These are phyloP conservation scores for Polyploca ridens DNA, from an alignment of 2,888 invertebrate genomes.

Conservation along the genomic window DNA sequence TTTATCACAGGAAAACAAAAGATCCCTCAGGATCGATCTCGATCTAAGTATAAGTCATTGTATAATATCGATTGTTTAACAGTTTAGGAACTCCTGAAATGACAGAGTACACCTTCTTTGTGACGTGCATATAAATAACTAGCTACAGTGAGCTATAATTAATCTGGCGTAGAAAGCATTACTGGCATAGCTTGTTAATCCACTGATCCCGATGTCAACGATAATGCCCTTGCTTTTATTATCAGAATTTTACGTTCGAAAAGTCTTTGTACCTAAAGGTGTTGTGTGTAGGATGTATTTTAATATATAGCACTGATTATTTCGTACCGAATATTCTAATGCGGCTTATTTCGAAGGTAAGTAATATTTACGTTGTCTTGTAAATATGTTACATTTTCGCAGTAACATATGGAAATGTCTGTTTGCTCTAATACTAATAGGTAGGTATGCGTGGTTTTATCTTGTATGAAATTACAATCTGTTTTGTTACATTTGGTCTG, in stretches of 20 bases:
- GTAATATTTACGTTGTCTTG: not conserved
- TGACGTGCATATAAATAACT: no score
- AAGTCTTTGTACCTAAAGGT: not conserved
- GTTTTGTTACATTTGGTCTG: not conserved
- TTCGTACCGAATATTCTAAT: not conserved
- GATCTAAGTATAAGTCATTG: no score
- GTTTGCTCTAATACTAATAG: not conserved
- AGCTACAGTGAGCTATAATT: constrained; percentile 24
- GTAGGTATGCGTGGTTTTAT: not conserved
- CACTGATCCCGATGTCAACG: constrained; percentile 32
- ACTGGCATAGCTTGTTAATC: constrained; percentile 36
- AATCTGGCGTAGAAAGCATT: constrained; percentile 29
- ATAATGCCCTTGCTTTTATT: constrained; percentile 40
- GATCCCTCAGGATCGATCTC: no score
- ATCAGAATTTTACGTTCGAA: not conserved
- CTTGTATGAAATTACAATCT: not conserved
- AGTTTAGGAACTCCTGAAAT: no score
- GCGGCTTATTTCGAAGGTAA: not conserved
- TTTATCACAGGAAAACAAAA: no score
- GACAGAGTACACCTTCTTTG: not conserved
- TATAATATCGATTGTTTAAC: no score
- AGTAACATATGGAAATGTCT: constrained; percentile 6
- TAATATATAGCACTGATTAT: not conserved
- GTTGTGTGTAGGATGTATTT: not conserved
- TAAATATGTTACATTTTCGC: not conserved